Percentiles rank a stretch among this genome's conserved stretches.
These are phyloP conservation scores for Pteronura brasiliensis DNA, from an alignment of 2,113 vertebrate genomes.

Conservation along the genomic window DNA sequence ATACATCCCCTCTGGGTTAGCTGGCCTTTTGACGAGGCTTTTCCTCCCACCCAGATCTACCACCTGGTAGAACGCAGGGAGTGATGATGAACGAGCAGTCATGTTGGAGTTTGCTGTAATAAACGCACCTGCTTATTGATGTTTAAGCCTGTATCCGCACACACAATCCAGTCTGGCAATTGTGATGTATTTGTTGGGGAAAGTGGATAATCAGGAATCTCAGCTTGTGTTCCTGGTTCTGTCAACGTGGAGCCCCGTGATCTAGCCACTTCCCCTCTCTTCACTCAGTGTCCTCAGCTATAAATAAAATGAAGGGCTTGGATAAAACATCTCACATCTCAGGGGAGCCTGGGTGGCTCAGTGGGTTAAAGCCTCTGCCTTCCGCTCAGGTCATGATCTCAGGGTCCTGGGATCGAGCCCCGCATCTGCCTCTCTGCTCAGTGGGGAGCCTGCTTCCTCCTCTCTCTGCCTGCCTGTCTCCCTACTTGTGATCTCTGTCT, in stretches of 20 bases:
- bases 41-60: no score
- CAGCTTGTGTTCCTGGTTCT: background rate
- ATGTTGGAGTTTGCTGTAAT: background rate
- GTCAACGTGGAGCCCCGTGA: background rate
- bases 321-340: background rate
- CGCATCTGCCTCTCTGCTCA: no score
- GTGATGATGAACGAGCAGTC: no score
- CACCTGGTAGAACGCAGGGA: background rate
- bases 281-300: background rate
- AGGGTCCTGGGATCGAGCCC: no score
- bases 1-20: accelerated
- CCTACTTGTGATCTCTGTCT: no score
- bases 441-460: no score
- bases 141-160: background rate
- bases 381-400: no score
- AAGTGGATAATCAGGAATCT: background rate
- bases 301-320: background rate
- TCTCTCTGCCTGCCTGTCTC: no score
- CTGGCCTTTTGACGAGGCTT: background rate
- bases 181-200: accelerated
- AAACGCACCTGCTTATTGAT: background rate
- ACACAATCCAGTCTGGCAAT: no score
- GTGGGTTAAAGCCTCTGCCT: no score
- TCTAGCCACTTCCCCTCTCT: background rate
- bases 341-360: no score